Conservation (phyloP, 2,888 invertebrate species). For the Thera britannica region DNA sequence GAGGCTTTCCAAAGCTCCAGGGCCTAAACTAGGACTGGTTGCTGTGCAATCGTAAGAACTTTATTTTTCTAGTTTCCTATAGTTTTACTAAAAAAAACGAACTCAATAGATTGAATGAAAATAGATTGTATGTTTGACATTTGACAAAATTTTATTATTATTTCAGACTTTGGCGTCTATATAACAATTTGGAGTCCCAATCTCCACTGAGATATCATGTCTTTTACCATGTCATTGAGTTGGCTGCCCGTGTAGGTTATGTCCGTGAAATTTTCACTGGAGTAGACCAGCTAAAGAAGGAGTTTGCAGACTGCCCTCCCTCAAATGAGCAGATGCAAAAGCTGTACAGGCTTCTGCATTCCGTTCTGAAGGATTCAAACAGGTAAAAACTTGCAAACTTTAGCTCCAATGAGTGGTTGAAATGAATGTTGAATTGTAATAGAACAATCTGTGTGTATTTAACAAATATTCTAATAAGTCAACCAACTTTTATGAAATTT, state of each 20-base stretch:
- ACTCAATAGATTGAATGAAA: too few relatives aligned
- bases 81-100: background rate
- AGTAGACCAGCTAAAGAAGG: conserved; percentile 92
- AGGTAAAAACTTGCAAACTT: conserved; percentile 76
- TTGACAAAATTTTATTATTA: background rate
- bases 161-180: conserved; percentile 93
- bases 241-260: conserved; percentile 94
- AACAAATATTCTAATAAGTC: too few relatives aligned
- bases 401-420: background rate
- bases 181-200: conserved; percentile 94
- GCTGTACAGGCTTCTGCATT: conserved; percentile 93
- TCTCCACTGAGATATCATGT: conserved; percentile 95
- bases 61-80: background rate
- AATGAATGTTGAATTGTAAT: background rate
- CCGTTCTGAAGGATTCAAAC: conserved; percentile 94
- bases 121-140: too few relatives aligned
- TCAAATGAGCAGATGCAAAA: conserved; percentile 96
- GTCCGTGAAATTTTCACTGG: conserved; percentile 93
- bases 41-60: conserved; percentile 92
- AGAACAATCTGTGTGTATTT: too few relatives aligned
- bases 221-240: conserved; percentile 95
- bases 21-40: conserved; percentile 90
- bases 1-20: conserved; percentile 94
- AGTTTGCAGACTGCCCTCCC: conserved; percentile 91
- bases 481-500: too few relatives aligned